These are phyloP conservation scores for Varanus komodoensis DNA, from an alignment of 2,113 vertebrate genomes.

Conservation along the genomic window DNA sequence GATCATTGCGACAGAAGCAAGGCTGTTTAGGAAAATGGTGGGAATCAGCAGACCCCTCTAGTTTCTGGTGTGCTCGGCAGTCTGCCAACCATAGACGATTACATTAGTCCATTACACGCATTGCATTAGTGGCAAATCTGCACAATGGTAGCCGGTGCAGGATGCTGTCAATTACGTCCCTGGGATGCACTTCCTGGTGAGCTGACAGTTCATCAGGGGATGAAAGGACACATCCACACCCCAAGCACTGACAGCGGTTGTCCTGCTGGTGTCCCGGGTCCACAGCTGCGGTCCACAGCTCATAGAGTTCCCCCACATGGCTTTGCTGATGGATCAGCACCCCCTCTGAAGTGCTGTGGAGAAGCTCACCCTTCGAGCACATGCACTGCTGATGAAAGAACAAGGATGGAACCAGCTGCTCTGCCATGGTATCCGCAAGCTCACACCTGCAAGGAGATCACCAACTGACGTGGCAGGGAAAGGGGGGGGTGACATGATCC, in stretches of 20 bases:
- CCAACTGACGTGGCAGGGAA: too few species aligned
- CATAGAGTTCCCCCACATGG: slow-evolving; percentile 69
- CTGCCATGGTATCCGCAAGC: slow-evolving; percentile 36
- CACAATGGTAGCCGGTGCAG: slow-evolving; percentile 40
- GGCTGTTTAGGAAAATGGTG: not conserved
- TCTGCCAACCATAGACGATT: slow-evolving; percentile 89
- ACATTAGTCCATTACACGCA: slow-evolving; percentile 87
- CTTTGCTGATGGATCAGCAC: slow-evolving; percentile 91
- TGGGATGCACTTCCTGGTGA: slow-evolving; percentile 90
- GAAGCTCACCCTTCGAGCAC: slow-evolving; percentile 90
- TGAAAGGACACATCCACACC: slow-evolving; percentile 85
- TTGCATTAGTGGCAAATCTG: slow-evolving; percentile 90
- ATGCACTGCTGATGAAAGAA: slow-evolving; percentile 91
- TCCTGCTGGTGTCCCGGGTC: slow-evolving; percentile 57
- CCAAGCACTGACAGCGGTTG: slow-evolving; percentile 87
- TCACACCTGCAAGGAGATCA: too few species aligned
- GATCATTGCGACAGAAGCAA: not conserved
- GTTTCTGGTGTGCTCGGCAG: slow-evolving; percentile 81
- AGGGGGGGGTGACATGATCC: not conserved
- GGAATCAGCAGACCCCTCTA: slow-evolving; percentile 67
- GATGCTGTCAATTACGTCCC: slow-evolving; percentile 62
- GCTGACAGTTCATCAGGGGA: slow-evolving; percentile 85
- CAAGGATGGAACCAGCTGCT: slow-evolving; percentile 58
- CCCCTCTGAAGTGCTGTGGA: slow-evolving; percentile 88
- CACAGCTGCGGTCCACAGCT: slow-evolving; percentile 10